phyloP scores from a whole-genome alignment of 2,113 vertebrate genomes.

The Panthera uncia region DNA sequence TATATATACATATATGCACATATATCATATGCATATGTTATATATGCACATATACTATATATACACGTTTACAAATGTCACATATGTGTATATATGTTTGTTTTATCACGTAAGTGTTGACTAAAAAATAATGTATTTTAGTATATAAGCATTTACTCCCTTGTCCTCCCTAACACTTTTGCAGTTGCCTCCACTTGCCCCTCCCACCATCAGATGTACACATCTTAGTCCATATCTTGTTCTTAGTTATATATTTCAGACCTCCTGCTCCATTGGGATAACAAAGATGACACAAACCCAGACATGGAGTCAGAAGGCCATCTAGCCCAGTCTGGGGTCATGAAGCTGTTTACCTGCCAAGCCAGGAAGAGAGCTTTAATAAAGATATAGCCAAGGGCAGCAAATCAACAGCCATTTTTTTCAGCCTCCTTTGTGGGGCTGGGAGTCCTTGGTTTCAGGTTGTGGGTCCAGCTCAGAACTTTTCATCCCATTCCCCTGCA shows the following conservation, averaged over 20 bases:
- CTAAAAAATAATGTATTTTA: background rate
- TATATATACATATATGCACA: background rate
- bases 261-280: too few relatives aligned
- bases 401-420: background rate
- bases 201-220: background rate
- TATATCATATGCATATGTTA: background rate
- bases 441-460: background rate
- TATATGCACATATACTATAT: background rate
- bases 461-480: background rate
- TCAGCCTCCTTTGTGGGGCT: background rate
- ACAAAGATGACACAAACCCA: background rate
- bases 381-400: background rate
- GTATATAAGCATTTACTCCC: background rate
- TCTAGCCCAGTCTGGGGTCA: background rate
- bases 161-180: background rate
- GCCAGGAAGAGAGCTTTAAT: background rate
- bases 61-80: background rate
- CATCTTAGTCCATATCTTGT: too few relatives aligned
- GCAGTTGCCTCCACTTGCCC: background rate
- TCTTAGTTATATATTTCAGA: background rate
- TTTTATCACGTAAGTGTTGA: background rate
- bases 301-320: background rate
- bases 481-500: accelerated
- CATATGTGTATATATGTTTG: background rate
- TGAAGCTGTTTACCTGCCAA: background rate